Evolutionary conservation across 2,113 vertebrate genomes (phyloP), one percentile per base, ranked within the genome.

Genomic region (Plectropomus leopardus): DNA sequence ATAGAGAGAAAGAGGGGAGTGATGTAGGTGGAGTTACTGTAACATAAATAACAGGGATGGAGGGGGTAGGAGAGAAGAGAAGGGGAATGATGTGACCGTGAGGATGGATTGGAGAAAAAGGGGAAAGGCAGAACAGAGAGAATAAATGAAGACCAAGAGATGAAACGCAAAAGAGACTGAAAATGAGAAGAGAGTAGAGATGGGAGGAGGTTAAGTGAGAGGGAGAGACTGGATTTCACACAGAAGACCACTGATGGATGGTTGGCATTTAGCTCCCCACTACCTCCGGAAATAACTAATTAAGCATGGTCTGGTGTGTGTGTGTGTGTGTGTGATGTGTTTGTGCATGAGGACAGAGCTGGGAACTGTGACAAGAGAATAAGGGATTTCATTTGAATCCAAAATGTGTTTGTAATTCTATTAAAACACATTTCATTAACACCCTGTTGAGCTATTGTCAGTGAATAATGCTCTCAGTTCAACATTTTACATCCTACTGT

Each of bases 251-350:
- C 80, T 90, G 89, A 93, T 61, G 78, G 90, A 93, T 86, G 82
- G 86, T 60, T 93, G 88, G 78, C 92, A 94, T 94, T 93, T 91
- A 88, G 71, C 78, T 88, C 65, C 73, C 68, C 45, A 36, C 78
- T 81, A 87, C 79, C 83, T 78, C 81, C 72, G 54, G 89, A 92
- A 89, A 90, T 87, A 90, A 86, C 87, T 89, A 83, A 91, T 93
- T 92, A 91, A 90, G 79, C 75, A n/a, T 57, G 48, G 74, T 73
- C 30, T 63, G 34, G 45, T 78, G 64, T 91, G 72, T 76, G 61
- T 74, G 70, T 78, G 74, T 57, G 61, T 70, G 73, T 76, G 32
- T 66, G 68, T 82, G 36, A 55, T 17, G 19, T 81, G 66, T 68
- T 61, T 72, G 32, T 47, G 59, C 26, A 57, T 53, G 24, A 70